Evolutionary conservation across 2,797 vertebrate species (phyloP).

Genomic region (Tenualosa ilisha): DNA sequence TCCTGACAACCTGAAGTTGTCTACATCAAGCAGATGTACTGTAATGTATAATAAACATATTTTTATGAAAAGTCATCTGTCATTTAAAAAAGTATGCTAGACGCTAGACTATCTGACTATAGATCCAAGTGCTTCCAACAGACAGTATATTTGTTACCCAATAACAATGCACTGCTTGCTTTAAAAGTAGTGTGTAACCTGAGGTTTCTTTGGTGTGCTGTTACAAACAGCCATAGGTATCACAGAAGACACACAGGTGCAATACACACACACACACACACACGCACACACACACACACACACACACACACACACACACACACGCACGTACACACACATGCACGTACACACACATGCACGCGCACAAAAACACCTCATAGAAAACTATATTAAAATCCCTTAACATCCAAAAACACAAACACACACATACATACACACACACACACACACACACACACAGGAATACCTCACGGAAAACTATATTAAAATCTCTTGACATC

Average conservation of each 20-base stretch:
- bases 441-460: neutral
- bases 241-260: neutral
- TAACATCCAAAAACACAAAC: neutral
- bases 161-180: neutral
- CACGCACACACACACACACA: conserved; percentile 15
- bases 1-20: neutral
- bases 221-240: neutral
- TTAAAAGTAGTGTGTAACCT: conserved; percentile 1
- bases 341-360: conserved; percentile 6
- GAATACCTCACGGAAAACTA: neutral
- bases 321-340: neutral
- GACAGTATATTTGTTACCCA: neutral
- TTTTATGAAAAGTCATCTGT: neutral
- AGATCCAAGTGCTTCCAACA: neutral
- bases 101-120: neutral
- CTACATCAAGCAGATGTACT: neutral
- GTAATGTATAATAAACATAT: neutral
- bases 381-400: neutral
- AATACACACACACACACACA: neutral
- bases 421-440: conserved; percentile 18
- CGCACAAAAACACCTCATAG: neutral
- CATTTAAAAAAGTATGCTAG: neutral
- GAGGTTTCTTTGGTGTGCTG: neutral
- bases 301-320: neutral
- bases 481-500: neutral